Base-by-base conservation (phyloP, 2,113 vertebrate species). In the Cepphus grylle region DNA sequence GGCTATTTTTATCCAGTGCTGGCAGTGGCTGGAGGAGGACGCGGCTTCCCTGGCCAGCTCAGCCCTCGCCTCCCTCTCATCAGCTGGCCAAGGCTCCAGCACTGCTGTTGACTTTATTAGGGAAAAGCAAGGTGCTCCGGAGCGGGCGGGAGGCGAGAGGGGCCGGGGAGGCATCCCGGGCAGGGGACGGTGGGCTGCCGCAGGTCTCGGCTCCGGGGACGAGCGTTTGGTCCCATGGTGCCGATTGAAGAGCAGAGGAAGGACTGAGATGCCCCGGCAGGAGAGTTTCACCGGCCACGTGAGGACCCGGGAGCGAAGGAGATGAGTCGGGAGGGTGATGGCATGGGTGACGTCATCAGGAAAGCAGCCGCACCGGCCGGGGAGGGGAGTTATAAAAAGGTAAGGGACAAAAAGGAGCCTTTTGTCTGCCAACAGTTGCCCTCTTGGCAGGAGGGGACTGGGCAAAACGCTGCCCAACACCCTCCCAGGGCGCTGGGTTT, bases 301-400 rank as follows among this genome's bases (percentile, higher is more conserved):
- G 90, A 90, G 96, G 92, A 92, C 81, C 94, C 29, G 74, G 95
- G 86, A 93, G 94, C 53, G 80, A n/a, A 96, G 96, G 96, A 93
- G 42, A 98, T 98, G 98, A 97, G 97, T 95, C 96, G 93, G 97
- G 98, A 98, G 94, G 95, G 94, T 98, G 96, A 96, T 97, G 98
- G 98, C 96, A 98, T 98, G 98, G 98, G 98, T 98, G 98, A 98
- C 91, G 92, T 99, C 98, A 99, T 98, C 97, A 49, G 97, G 91
- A 98, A 98, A 97, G 98, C 98, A 65, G 98, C 98, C 80, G 78
- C 74, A 56, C 96, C 98, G n/a, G 97, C 98, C 92, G 85, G 97
- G 67, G 98, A 96, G 92, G 99, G 98, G 61, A 98, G 98, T 98
- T 99, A 99, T 97, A 99, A 98, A 97, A 99, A 99, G 99, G 99